Base-by-base conservation (phyloP, 1,140 invertebrate species). In the Archivesica marissinica region DNA sequence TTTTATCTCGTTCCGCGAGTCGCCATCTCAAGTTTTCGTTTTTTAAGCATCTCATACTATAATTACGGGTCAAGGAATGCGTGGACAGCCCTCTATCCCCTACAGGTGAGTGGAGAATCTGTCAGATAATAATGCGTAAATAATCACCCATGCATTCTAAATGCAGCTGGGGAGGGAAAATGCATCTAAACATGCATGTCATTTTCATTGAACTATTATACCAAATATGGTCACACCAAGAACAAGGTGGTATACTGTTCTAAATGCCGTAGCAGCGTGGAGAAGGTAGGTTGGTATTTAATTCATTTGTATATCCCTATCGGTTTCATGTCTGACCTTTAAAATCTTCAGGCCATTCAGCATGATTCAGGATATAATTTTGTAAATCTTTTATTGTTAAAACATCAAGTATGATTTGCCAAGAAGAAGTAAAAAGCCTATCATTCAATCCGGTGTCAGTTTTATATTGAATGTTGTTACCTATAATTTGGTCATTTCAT, bases 401-500 rank as follows among this genome's bases (percentile, higher is more conserved):
- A 75, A 61, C 52, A n/a, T 56, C 38, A 44, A 75, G 68, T 54
- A 50, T 23, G 6, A 35, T 47, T 56, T 52, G 25, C 44, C 13
- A 75, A 75, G 28, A 38, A 56, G 44, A 74, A 70, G 70, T 39
- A 59, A 54, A 75, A 82, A 41, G n/a, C 47, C 39, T 33, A 41
- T 59, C 33, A 83, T 61, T 83, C 38, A 41, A 75, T 61, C 30
- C 54, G 64, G 80, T 83, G 80, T 83, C 80, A 83, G n/a, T 28
- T 54, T 56, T 72, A 39, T 15, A 72, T 74, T 33, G 2, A 72
- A 15, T 15, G 20, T 15, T 28, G 80, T 83, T 83, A 83, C 80
- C 80, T 83, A 72, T 83, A 83, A 83, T 83, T 83, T 83, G 80
- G 80, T 83, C 80, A 83, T 83, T 75, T 83, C 33, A 61, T 83